These are phyloP conservation scores for Bradypus variegatus DNA, from an alignment of 2,797 vertebrate genomes.

Conservation along the genomic window DNA sequence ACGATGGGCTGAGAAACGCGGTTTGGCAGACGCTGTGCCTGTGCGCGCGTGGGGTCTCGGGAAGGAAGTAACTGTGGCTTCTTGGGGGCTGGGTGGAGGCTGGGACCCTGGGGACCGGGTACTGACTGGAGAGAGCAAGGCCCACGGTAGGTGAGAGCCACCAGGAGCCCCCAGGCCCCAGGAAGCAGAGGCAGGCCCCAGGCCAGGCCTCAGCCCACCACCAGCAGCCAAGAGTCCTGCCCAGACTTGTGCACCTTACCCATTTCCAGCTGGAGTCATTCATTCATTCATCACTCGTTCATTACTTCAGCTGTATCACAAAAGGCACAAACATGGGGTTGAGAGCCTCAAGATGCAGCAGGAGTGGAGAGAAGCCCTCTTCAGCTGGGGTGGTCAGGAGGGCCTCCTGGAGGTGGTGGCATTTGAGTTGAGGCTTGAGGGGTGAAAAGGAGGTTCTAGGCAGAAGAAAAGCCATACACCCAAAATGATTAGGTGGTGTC, in stretches of 20 bases:
- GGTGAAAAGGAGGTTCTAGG: background rate
- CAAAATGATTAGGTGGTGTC: background rate
- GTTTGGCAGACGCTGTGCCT: background rate
- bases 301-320: too few relatives aligned
- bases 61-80: background rate
- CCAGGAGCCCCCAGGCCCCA: background rate
- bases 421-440: background rate
- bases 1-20: background rate
- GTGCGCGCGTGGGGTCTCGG: background rate
- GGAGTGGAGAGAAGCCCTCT: background rate
- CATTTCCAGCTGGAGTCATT: background rate
- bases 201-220: background rate
- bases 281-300: background rate
- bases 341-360: background rate
- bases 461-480: background rate
- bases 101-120: rapidly evolving
- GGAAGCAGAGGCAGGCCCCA: background rate
- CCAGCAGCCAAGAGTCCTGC: background rate
- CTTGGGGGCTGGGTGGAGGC: rapidly evolving
- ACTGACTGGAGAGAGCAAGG: background rate
- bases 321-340: background rate
- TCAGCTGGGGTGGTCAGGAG: too few relatives aligned
- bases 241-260: rapidly evolving
- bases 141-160: rapidly evolving
- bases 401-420: background rate